Percentiles rank a stretch among this genome's conserved stretches.
These are phyloP conservation scores for Asbolus verrucosus DNA, from an alignment of 1,140 invertebrate species.

Conservation along the genomic window DNA sequence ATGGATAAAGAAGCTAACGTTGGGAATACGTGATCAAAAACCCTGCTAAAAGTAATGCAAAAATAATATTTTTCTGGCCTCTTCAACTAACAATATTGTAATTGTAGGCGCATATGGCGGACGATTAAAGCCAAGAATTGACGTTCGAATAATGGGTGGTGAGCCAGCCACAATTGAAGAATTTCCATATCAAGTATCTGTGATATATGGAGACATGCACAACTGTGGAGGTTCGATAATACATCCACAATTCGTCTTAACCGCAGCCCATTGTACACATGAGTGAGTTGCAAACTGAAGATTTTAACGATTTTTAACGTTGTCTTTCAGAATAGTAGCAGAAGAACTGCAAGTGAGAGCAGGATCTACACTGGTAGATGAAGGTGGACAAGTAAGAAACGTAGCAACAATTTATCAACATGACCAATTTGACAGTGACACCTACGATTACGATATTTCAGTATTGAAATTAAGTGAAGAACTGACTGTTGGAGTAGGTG, in stretches of 20 bases:
- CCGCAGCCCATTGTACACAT: conserved; percentile 58
- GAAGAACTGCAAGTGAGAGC: conserved; percentile 19
- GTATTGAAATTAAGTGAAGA: conserved; percentile 2
- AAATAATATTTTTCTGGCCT: too few relatives aligned
- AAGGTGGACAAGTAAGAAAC: not conserved
- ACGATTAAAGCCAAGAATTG: not conserved
- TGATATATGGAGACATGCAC: conserved; percentile 61
- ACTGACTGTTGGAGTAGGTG: conserved; percentile 1
- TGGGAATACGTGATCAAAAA: too few relatives aligned
- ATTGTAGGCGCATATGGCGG: not conserved
- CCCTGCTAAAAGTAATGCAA: too few relatives aligned
- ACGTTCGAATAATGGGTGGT: conserved; percentile 69
- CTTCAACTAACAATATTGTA: too few relatives aligned
- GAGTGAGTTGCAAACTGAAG: conserved; percentile 14
- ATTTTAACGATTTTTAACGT: not conserved
- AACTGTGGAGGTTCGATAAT: conserved; percentile 71
- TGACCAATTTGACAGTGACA: conserved; percentile 9
- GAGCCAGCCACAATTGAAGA: conserved; percentile 65
- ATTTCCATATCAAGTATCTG: conserved; percentile 70
- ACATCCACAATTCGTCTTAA: conserved; percentile 66
- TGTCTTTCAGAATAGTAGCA: conserved; percentile 10
- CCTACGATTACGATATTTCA: conserved; percentile 42
- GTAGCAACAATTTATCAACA: conserved; percentile 14
- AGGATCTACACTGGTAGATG: conserved; percentile 23
- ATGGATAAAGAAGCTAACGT: too few relatives aligned